Conservation (phyloP, 2,113 vertebrate species). For the Camelus dromedarius region DNA sequence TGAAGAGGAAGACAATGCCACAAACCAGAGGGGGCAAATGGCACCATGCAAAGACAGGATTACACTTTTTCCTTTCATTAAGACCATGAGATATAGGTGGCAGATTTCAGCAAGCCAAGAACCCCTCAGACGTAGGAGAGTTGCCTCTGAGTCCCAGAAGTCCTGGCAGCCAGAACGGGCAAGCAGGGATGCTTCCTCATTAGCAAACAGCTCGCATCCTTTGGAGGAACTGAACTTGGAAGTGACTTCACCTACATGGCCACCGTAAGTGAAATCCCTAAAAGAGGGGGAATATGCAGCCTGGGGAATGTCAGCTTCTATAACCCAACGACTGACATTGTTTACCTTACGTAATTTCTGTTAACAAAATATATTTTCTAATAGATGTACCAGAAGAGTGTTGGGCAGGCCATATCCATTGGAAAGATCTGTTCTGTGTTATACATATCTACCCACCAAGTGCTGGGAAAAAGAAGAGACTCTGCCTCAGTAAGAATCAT, state of each 20-base stretch:
- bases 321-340: not conserved
- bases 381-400: not conserved
- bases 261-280: not conserved
- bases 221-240: not conserved
- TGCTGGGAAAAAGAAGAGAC: not conserved
- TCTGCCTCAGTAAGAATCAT: not conserved
- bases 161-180: not conserved
- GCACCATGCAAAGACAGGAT: not conserved
- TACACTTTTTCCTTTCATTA: not conserved
- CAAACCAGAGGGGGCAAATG: not conserved
- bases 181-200: not conserved
- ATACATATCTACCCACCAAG: not conserved
- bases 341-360: not conserved
- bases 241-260: not conserved
- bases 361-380: not conserved
- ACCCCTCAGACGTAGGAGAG: not conserved
- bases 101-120: not conserved
- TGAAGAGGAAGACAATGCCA: not conserved
- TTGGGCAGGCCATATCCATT: not conserved
- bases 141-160: not conserved
- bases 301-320: not conserved
- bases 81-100: not conserved
- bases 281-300: not conserved
- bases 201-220: not conserved
- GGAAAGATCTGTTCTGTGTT: not conserved